These are phyloP conservation scores for Decapterus maruadsi DNA, from an alignment of 2,797 vertebrate genomes.

Conservation along the genomic window DNA sequence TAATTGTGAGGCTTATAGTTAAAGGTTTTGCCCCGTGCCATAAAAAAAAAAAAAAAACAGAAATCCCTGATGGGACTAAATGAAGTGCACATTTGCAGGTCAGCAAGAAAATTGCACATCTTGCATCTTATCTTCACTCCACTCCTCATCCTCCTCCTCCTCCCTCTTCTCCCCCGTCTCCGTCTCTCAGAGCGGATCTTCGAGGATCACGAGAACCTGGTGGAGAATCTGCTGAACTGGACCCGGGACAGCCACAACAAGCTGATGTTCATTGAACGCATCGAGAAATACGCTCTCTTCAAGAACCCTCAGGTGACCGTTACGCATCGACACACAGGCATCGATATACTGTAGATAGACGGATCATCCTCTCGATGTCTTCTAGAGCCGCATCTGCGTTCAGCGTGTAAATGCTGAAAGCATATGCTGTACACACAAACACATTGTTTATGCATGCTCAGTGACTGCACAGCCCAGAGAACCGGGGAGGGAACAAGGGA, in stretches of 20 bases:
- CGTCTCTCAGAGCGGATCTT: slow-evolving; percentile 92
- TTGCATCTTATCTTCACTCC: slow-evolving; percentile 21
- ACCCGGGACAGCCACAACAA: slow-evolving; percentile 99
- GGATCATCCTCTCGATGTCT: slow-evolving; percentile 1
- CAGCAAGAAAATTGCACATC: slow-evolving; percentile 38
- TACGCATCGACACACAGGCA: neutral
- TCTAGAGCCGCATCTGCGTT: neutral
- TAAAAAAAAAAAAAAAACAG: neutral
- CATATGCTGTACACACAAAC: slow-evolving; percentile 39
- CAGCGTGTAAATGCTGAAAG: slow-evolving; percentile 22
- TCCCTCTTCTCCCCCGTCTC: neutral
- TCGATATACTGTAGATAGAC: neutral
- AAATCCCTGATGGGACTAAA: slow-evolving; percentile 19
- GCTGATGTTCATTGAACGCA: slow-evolving; percentile 96
- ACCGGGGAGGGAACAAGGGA: slow-evolving; percentile 28
- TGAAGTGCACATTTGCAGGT: slow-evolving; percentile 28
- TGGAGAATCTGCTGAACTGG: slow-evolving; percentile 98
- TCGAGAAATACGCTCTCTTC: slow-evolving; percentile 98
- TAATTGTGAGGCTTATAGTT: slow-evolving; percentile 19
- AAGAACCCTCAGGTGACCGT: slow-evolving; percentile 95
- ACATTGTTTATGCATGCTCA: slow-evolving; percentile 67
- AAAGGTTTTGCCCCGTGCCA: slow-evolving; percentile 19
- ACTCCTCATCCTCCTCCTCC: neutral
- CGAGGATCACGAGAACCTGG: slow-evolving; percentile 98
- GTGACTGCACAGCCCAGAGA: slow-evolving; percentile 31